These are phyloP conservation scores for Corythornis madagascariensis DNA, from an alignment of 2,113 vertebrate species.

Conservation along the genomic window DNA sequence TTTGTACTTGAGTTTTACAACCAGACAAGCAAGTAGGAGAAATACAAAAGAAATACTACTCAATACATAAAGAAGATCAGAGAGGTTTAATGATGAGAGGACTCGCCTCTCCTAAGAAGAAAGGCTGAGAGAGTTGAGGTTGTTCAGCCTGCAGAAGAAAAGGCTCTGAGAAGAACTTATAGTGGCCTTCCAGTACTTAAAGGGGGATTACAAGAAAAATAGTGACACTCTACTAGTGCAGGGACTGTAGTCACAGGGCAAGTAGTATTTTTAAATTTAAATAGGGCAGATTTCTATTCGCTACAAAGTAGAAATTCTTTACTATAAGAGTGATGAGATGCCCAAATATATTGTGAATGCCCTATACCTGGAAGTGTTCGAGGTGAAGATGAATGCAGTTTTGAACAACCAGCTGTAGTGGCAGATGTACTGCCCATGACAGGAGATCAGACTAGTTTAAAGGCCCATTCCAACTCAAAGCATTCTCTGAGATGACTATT, in stretches of 20 bases:
- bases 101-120: neutral
- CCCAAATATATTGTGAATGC: neutral
- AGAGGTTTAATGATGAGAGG: neutral
- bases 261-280: neutral
- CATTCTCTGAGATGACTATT: neutral
- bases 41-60: neutral
- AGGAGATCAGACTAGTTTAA: neutral
- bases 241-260: neutral
- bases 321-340: neutral
- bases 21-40: neutral
- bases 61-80: neutral
- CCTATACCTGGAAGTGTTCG: neutral
- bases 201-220: neutral
- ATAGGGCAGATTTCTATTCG: neutral
- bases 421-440: neutral
- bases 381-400: neutral
- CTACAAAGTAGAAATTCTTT: neutral
- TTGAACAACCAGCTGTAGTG: neutral
- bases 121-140: neutral
- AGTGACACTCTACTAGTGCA: neutral
- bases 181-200: neutral
- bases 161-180: neutral
- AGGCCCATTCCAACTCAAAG: neutral
- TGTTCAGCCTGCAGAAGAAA: neutral
- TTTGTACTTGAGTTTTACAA: neutral